Evolutionary conservation across 1,140 invertebrate genomes (phyloP), one percentile per base, ranked within the genome.

Genomic region (Heliconius nattereri): DNA sequence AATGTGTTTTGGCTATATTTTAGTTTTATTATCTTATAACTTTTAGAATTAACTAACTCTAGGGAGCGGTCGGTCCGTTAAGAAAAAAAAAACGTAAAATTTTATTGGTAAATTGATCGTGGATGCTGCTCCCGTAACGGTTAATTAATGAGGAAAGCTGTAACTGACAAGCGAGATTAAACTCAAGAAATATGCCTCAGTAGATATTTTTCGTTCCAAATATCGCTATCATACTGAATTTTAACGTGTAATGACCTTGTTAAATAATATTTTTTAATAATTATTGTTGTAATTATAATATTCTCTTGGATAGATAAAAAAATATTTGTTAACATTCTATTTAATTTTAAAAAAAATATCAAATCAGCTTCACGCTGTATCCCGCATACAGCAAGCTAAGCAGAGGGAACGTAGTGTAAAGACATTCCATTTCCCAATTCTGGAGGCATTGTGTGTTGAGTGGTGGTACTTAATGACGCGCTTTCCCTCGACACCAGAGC

Each of bases 141-240:
- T 75, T 75, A 75, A 75, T 76, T 76, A 70, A 70, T 66, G 75
- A 45, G 74, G 23, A 66, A 75, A 76, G 35, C 75, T 76, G 75
- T 76, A 29, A 70, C 37, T 76, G 75, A 76, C 75, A 76, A 76
- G 75, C 37, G 75, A 76, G 60, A 76, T 76, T 70, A 76, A 76
- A 76, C 57, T 26, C 75, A 70, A 76, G 60, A 76, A 70, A 70
- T 76, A 76, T 45, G 60, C 75, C 37, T n/a, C 23, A 76, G 66
- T 70, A 70, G 66, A 76, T 72, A 72, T 66, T 66, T 66, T 66
- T 66, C 29, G 26, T n/a, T 26, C 60, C 9, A 66, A 29, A 66
- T 66, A 23, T 26, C 60, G 23, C 1, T 66, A 66, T 66, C 60
- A 66, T 29, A 66, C 60, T 66, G 60, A 29, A 3, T 26, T 26